Percentiles rank a stretch among this genome's conserved stretches.
Evolutionary conservation across 2,888 invertebrate species (phyloP).

Genomic region (Crossocerus cetratus): DNA sequence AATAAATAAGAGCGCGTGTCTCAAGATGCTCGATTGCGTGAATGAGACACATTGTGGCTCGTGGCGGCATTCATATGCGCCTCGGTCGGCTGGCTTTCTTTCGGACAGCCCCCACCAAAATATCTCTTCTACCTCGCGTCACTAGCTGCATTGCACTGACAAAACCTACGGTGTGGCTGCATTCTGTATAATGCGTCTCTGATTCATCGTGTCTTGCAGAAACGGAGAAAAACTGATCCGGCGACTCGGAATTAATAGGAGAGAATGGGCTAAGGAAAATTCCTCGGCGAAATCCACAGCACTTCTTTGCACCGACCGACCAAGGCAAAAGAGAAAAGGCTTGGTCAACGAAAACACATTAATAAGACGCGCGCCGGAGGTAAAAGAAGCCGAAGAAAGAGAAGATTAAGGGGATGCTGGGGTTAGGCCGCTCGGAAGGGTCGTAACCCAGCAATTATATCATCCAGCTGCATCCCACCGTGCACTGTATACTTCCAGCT

Average conservation of each 20-base stretch:
- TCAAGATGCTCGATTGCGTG: constrained; percentile 43
- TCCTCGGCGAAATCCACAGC: neutral
- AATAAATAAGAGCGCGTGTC: constrained; percentile 68
- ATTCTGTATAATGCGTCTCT: no score
- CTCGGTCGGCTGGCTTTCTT: constrained; percentile 34
- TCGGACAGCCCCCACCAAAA: constrained; percentile 11
- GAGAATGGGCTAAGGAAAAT: neutral
- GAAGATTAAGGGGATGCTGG: constrained; percentile 27
- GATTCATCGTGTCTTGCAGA: no score
- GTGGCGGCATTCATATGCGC: constrained; percentile 52
- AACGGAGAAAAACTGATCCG: no score
- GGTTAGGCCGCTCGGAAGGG: constrained; percentile 27
- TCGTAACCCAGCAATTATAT: constrained; percentile 54
- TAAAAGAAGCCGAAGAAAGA: constrained; percentile 14
- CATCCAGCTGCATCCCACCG: constrained; percentile 25
- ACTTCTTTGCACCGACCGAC: neutral
- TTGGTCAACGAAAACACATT: constrained; percentile 31
- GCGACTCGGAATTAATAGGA: no score
- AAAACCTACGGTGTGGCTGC: no score
- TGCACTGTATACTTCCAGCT: constrained; percentile 45
- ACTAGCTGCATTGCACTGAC: neutral
- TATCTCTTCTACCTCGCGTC: constrained; percentile 11
- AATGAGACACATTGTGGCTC: constrained; percentile 54
- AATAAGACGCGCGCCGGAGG: constrained; percentile 9
- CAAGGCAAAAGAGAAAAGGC: neutral